phyloP scores from a whole-genome alignment of 2,888 invertebrate species.

The Hirtodrosophila histrioides region DNA sequence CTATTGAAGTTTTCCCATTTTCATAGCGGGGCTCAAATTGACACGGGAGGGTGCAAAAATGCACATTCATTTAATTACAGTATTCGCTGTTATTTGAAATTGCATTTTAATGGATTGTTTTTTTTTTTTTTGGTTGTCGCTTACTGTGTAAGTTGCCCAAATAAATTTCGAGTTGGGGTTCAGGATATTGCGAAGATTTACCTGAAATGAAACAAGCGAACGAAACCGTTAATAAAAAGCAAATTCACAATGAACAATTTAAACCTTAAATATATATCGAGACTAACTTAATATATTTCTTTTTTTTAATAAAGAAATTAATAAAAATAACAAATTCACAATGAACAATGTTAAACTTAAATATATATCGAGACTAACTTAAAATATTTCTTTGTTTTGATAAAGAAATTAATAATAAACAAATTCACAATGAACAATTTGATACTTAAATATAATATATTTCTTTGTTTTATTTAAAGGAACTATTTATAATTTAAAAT shows the following conservation, averaged over 20 bases:
- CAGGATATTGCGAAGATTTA: constrained; percentile 35
- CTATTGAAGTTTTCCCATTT: constrained; percentile 56
- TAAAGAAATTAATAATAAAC: background rate
- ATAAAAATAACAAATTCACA: background rate
- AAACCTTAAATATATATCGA: too few species aligned
- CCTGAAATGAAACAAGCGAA: constrained; percentile 52
- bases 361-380: too few species aligned
- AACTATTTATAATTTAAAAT: too few species aligned
- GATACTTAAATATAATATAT: too few species aligned
- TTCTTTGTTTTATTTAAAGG: too few species aligned
- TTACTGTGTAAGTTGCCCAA: constrained; percentile 4
- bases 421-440: too few species aligned
- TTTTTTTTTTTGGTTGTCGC: constrained; percentile 17
- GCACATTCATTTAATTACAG: constrained; percentile 46
- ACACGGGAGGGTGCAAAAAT: constrained; percentile 33
- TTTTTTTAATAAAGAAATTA: too few species aligned
- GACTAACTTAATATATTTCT: too few species aligned
- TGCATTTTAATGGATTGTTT: constrained; percentile 18
- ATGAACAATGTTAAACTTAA: too few species aligned
- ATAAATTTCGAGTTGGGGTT: background rate
- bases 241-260: too few species aligned
- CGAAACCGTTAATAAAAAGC: background rate
- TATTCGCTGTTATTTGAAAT: constrained; percentile 7
- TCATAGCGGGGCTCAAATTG: constrained; percentile 23
- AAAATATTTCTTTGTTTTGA: too few species aligned